Base-by-base conservation (phyloP, 2,888 invertebrate species). In the Idaea dimidiata region DNA sequence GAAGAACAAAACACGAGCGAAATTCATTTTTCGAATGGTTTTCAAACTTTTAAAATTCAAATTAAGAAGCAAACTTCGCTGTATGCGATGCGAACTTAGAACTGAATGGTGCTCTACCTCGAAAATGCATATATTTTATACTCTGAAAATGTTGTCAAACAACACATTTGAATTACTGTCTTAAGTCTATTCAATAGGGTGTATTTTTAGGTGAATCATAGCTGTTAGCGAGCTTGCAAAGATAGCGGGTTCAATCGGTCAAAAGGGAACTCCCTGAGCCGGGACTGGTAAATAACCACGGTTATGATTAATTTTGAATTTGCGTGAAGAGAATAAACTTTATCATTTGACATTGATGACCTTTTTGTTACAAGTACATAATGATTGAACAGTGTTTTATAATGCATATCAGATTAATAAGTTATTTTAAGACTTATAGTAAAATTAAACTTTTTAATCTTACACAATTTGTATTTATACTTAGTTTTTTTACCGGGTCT, bases 1-100 rank as follows among this genome's bases (percentile, higher is more conserved):
- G 54, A 82, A 78, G 59, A 83, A 79, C 17, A 86, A 71, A 43
- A 83, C 72, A 60, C 73, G 79, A 0, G 69, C 62, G 65, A 84
- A 84, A 64, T 84, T 81, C 83, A 84, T 85, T 64, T 73, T 80
- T 43, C 8, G 57, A 62, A 56, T 24, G 24, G 5, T 58, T 62
- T 57, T n/a, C 53, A 64, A 16, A 62, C 59, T 31, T 58, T 57
- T 32, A 32, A n/a, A 59, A 58, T 32, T 54, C n/a, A 16, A 58
- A 18, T 14, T 58, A 60, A 24, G 54, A 32, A 32, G 32, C 32
- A 8, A 10, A 43, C 24, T 17, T 18, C 24, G 58, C 32, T 58
- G 31, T 59, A 6, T 43, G 56, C 32, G 43, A 43, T 43, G 56
- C 32, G 43, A 43, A 43, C 43, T 54, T 16, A 60, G 55, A 18